A percentile compares a stretch with the other conserved stretches of the same genome.
These are phyloP conservation scores for Trissonchulus sp. DNA, from an alignment of 2,888 invertebrate species.

Conservation along the genomic window DNA sequence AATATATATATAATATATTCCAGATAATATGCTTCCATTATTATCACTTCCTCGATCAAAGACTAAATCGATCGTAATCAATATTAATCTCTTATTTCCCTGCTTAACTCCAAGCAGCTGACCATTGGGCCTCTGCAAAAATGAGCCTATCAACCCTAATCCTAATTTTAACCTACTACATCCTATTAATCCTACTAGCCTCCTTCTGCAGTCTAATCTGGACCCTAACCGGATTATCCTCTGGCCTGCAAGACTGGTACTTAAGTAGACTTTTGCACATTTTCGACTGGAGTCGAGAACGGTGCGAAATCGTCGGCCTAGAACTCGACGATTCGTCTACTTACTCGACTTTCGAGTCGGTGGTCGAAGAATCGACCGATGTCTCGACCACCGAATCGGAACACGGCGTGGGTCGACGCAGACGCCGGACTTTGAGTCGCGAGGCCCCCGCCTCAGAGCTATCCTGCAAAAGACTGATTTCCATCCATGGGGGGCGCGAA, in stretches of 20 bases:
- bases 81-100: too few relatives aligned
- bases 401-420: neutral
- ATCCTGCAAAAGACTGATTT: neutral
- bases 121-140: too few relatives aligned
- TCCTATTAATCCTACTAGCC: neutral
- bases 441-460: neutral
- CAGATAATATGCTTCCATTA: too few relatives aligned
- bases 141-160: too few relatives aligned
- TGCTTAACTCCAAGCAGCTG: too few relatives aligned
- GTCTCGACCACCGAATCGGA: neutral
- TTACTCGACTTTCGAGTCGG: neutral
- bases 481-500: neutral
- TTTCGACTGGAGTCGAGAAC: constrained; percentile 23
- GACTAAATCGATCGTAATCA: too few relatives aligned
- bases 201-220: neutral
- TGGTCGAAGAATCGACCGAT: neutral
- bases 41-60: too few relatives aligned
- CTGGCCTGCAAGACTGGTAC: constrained; percentile 6
- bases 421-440: neutral
- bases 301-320: neutral
- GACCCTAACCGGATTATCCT: neutral
- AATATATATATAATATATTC: too few relatives aligned
- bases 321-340: neutral
- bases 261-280: neutral
- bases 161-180: too few relatives aligned